These are phyloP conservation scores for Lasiurus cinereus DNA, from an alignment of 2,113 vertebrate genomes.

Conservation along the genomic window DNA sequence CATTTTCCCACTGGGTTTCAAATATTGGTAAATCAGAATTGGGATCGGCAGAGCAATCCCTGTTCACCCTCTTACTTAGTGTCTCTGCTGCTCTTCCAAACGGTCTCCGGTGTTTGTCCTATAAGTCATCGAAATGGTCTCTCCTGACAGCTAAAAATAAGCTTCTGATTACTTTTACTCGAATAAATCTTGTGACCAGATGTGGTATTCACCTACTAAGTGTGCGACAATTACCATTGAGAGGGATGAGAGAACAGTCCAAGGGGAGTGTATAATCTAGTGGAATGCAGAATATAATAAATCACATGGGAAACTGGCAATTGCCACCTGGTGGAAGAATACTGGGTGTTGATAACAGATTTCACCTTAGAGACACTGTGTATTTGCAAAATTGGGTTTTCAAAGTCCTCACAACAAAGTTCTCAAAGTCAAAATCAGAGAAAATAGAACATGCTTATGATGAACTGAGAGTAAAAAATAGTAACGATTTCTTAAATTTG, in stretches of 20 bases:
- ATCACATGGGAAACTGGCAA: slow-evolving; percentile 58
- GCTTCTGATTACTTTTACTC: slow-evolving; percentile 82
- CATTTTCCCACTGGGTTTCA: slow-evolving; percentile 66
- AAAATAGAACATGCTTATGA: neutral
- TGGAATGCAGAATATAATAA: slow-evolving; percentile 54
- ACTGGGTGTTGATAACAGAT: slow-evolving; percentile 62
- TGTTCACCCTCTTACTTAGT: neutral
- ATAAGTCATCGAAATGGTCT: slow-evolving; percentile 77
- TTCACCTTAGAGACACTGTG: slow-evolving; percentile 55
- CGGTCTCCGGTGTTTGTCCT: slow-evolving; percentile 38
- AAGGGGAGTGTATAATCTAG: slow-evolving; percentile 61
- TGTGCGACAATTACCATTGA: slow-evolving; percentile 74
- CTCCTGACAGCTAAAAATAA: slow-evolving; percentile 79
- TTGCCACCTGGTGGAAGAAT: slow-evolving; percentile 45
- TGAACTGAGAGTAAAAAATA: neutral
- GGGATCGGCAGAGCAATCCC: slow-evolving; percentile 41
- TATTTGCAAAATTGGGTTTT: slow-evolving; percentile 68
- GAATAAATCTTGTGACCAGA: slow-evolving; percentile 79
- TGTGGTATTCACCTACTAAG: slow-evolving; percentile 74
- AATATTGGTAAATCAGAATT: slow-evolving; percentile 77
- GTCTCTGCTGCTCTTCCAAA: slow-evolving; percentile 24
- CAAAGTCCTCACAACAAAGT: slow-evolving; percentile 61
- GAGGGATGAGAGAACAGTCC: slow-evolving; percentile 61
- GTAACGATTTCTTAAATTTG: neutral
- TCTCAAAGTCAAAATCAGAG: slow-evolving; percentile 71